These are phyloP conservation scores for Peromyscus aztecus DNA, from an alignment of 2,797 vertebrate species.

Conservation along the genomic window DNA sequence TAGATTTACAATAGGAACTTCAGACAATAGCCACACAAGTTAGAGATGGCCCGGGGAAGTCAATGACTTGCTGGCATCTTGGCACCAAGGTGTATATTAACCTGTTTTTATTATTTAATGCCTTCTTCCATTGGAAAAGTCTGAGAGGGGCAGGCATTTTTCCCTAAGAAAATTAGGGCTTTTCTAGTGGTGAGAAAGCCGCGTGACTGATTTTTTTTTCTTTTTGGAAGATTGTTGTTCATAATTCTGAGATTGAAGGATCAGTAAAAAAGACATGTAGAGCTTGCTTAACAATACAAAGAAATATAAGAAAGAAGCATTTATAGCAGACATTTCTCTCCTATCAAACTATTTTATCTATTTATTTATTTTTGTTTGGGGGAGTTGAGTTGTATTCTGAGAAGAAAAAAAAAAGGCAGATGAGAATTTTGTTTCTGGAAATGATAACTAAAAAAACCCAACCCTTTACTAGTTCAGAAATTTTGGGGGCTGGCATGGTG, in stretches of 20 bases:
- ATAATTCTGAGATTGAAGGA: background rate
- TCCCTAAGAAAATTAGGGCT: background rate
- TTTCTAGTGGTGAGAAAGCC: background rate
- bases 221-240: background rate
- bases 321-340: background rate
- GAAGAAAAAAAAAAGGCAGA: background rate
- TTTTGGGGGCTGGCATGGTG: background rate
- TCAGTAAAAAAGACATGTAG: background rate
- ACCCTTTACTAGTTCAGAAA: background rate
- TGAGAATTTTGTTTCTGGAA: background rate
- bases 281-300: background rate
- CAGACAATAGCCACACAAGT: background rate
- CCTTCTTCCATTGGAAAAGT: background rate
- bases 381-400: slow-evolving; percentile 1
- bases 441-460: background rate
- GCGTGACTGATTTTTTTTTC: background rate
- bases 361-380: background rate
- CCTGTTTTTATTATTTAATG: background rate
- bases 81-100: background rate
- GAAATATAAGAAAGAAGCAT: background rate
- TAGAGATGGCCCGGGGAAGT: background rate
- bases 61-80: background rate
- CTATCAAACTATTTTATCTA: background rate
- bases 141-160: background rate
- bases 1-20: slow-evolving; percentile 4